phyloP scores from a whole-genome alignment of 2,113 vertebrate species.

The Leucopsar rothschildi region DNA sequence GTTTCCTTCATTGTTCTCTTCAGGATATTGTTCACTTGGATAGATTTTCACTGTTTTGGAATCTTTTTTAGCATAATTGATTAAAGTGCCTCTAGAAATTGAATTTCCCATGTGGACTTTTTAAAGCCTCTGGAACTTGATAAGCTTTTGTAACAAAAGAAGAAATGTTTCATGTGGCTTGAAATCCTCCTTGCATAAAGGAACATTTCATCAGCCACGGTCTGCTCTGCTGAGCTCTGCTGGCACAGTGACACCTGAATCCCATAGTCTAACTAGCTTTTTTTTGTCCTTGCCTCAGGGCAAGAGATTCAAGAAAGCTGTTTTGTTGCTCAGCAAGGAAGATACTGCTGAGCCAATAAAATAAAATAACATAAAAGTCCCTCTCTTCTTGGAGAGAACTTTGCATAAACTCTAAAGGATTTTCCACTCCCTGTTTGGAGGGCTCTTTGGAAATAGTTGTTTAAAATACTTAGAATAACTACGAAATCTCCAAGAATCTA shows the following conservation, averaged over 20 bases:
- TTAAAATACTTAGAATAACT: neutral
- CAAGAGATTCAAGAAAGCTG: constrained; percentile 58
- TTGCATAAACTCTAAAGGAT: neutral
- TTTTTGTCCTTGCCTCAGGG: constrained; percentile 66
- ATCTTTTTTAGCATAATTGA: constrained; percentile 52
- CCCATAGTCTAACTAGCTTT: constrained; percentile 30
- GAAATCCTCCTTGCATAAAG: constrained; percentile 52
- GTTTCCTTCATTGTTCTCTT: constrained; percentile 31
- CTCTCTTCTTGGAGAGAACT: constrained; percentile 9
- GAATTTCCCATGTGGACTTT: constrained; percentile 48
- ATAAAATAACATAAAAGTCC: neutral
- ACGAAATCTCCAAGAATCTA: neutral
- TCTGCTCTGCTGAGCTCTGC: constrained; percentile 61
- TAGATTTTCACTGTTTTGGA: constrained; percentile 6
- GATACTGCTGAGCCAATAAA: neutral
- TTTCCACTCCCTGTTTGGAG: neutral
- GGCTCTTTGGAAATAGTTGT: neutral
- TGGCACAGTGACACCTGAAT: constrained; percentile 73
- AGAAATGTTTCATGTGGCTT: constrained; percentile 67
- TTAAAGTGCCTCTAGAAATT: neutral
- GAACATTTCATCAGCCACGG: constrained; percentile 57
- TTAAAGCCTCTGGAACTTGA: constrained; percentile 70
- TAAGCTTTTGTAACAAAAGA: constrained; percentile 71
- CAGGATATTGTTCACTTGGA: neutral
- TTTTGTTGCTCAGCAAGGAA: constrained; percentile 55